A percentile compares a stretch with the other conserved stretches of the same genome.
These are phyloP conservation scores for Geotrupes spiniger DNA, from an alignment of 2,888 invertebrate species.

Conservation along the genomic window DNA sequence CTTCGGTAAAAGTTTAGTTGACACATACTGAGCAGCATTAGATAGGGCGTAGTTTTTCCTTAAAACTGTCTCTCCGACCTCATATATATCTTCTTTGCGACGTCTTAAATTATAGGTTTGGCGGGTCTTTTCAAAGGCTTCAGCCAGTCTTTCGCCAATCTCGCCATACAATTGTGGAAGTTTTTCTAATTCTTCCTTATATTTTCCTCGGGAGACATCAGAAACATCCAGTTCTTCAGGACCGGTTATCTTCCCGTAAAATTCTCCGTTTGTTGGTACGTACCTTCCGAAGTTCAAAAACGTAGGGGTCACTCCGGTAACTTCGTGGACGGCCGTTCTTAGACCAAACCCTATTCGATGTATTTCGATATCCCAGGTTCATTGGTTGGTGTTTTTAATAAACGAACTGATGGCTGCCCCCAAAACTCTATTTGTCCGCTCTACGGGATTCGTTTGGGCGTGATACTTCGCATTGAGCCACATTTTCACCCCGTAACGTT, in stretches of 20 bases:
- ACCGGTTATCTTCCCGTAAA: too few relatives aligned
- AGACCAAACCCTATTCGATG: conserved; percentile 19
- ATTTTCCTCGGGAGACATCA: neutral
- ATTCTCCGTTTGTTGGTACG: neutral
- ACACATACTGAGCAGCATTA: too few relatives aligned
- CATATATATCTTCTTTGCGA: too few relatives aligned
- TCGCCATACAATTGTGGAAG: conserved; percentile 4
- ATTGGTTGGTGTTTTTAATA: conserved; percentile 13
- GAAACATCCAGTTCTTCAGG: too few relatives aligned
- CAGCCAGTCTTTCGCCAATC: neutral
- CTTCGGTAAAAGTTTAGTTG: too few relatives aligned
- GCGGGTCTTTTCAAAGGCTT: neutral
- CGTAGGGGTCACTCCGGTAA: conserved; percentile 18
- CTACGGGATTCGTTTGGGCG: too few relatives aligned
- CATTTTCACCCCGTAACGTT: conserved; percentile 16
- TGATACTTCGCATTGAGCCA: conserved; percentile 14
- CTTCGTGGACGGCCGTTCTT: conserved; percentile 20
- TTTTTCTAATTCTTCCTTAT: neutral
- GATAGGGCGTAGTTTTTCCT: too few relatives aligned
- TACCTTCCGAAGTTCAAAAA: conserved; percentile 19
- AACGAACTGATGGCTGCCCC: too few relatives aligned
- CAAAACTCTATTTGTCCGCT: too few relatives aligned
- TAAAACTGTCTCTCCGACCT: too few relatives aligned
- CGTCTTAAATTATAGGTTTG: conserved; percentile 24
- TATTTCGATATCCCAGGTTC: conserved; percentile 18